Evolutionary conservation across 2,888 invertebrate species (phyloP).

Genomic region (Empis livida): DNA sequence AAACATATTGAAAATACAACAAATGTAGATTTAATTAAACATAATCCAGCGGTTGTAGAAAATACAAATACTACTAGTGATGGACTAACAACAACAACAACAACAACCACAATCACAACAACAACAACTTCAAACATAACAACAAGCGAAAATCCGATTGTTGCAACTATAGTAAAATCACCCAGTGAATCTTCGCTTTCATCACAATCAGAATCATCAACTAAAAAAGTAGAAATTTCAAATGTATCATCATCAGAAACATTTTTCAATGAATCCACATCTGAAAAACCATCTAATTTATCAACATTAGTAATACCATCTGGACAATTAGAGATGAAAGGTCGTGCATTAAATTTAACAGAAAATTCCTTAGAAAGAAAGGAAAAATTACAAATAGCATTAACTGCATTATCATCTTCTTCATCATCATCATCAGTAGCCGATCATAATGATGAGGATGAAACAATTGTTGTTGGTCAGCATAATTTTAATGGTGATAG

Average conservation of each 20-base stretch:
- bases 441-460: not conserved
- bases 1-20: too few species aligned
- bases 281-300: not conserved
- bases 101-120: too few species aligned
- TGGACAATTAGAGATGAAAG: conserved; percentile 1
- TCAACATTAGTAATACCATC: not conserved
- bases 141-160: conserved; percentile 9
- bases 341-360: conserved; percentile 11
- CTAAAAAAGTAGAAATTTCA: too few species aligned
- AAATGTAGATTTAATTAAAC: too few species aligned
- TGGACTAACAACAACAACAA: conserved; percentile 7
- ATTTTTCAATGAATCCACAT: not conserved
- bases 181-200: not conserved
- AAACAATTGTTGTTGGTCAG: not conserved
- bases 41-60: too few species aligned
- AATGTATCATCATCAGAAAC: not conserved
- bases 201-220: not conserved
- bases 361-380: not conserved
- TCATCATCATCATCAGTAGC: not conserved
- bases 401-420: not conserved
- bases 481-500: conserved; percentile 22
- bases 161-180: not conserved
- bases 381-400: not conserved
- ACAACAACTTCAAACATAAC: conserved; percentile 21
- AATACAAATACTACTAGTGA: conserved; percentile 1